Conservation (phyloP, 2,797 vertebrate genomes). For the Acanthornis magna region DNA sequence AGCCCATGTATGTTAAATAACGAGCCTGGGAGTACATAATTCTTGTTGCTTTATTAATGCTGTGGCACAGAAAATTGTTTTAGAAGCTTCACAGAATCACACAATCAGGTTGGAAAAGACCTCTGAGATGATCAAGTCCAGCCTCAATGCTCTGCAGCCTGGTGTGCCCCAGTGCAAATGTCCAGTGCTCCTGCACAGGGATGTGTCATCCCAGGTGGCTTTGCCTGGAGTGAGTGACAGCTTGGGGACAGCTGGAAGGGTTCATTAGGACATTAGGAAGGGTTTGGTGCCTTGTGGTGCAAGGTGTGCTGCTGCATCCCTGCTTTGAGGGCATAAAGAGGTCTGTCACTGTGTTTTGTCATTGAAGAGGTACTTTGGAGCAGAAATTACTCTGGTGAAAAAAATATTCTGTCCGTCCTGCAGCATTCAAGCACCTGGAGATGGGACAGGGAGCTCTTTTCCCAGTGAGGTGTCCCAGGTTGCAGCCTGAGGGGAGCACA, state of each 20-base stretch:
- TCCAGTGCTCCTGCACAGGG: fast-evolving
- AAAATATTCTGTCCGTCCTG: no score
- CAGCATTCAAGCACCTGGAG: fast-evolving
- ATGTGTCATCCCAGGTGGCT: not conserved
- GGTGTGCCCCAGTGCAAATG: not conserved
- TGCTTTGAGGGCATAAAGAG: not conserved
- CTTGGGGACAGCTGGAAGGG: fast-evolving
- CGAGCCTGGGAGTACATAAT: fast-evolving
- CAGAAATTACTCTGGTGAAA: fast-evolving
- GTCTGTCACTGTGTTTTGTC: not conserved
- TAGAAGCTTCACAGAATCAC: not conserved
- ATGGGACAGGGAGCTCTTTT: not conserved
- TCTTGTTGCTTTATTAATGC: no score
- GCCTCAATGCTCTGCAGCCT: not conserved
- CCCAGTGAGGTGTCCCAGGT: fast-evolving
- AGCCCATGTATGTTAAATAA: fast-evolving
- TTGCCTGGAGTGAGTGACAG: not conserved
- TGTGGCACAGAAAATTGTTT: no score
- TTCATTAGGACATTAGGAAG: no score
- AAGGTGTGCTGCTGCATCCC: no score
- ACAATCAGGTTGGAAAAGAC: not conserved
- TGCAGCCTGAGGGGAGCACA: not conserved
- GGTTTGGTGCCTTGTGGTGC: not conserved
- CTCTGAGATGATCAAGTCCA: not conserved
- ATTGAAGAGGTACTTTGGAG: not conserved